Evolutionary conservation across 2,888 invertebrate species (phyloP).

Genomic region (Tetramorium bicarinatum): DNA sequence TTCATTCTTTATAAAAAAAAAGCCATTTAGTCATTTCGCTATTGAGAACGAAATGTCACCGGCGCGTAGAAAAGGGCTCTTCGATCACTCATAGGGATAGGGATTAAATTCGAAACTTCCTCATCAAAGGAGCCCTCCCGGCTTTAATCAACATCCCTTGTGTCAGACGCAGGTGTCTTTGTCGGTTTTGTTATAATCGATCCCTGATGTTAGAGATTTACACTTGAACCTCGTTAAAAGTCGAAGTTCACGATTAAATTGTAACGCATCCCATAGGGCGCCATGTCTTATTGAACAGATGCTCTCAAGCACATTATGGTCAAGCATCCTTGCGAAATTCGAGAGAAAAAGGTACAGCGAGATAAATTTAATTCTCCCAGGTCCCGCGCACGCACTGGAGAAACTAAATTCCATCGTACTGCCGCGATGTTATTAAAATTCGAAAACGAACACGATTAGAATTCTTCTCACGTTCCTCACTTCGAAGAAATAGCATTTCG

Average conservation of each 20-base stretch:
- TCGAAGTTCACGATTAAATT: slow-evolving; percentile 41
- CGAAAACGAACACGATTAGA: neutral
- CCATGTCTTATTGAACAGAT: neutral
- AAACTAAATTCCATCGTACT: neutral
- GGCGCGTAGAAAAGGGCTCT: slow-evolving; percentile 18
- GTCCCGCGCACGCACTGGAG: neutral
- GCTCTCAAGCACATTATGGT: neutral
- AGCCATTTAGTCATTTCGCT: slow-evolving; percentile 20
- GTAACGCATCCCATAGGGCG: neutral
- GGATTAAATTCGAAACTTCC: slow-evolving; percentile 46
- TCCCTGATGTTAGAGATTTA: slow-evolving; percentile 16
- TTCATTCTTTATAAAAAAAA: neutral
- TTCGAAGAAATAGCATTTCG: neutral
- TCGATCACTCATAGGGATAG: slow-evolving; percentile 7
- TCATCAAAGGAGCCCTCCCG: slow-evolving; percentile 25
- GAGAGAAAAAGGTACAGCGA: neutral
- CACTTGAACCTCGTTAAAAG: slow-evolving; percentile 39
- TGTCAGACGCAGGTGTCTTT: slow-evolving; percentile 35
- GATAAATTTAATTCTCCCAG: slow-evolving; percentile 8
- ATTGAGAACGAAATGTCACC: slow-evolving; percentile 23
- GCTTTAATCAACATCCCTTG: slow-evolving; percentile 35
- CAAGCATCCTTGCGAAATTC: slow-evolving; percentile 15
- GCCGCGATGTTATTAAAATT: slow-evolving; percentile 6
- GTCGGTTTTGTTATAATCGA: slow-evolving; percentile 36
- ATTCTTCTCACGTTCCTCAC: neutral